These are phyloP conservation scores for Arctopsyche grandis DNA, from an alignment of 1,140 invertebrate species.

Conservation along the genomic window DNA sequence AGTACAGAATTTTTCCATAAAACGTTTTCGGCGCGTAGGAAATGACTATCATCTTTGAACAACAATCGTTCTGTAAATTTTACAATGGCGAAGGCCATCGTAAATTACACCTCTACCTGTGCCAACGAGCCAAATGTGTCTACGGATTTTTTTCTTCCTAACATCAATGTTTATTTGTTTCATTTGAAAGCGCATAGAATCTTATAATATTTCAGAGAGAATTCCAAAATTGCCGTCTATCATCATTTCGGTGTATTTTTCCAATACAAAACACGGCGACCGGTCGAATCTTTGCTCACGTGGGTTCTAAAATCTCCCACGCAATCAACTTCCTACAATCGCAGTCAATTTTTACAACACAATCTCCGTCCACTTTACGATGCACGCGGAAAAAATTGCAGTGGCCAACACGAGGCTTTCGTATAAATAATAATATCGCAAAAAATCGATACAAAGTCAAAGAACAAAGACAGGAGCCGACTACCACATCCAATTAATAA, in stretches of 20 bases:
- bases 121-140: background rate
- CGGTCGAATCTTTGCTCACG: background rate
- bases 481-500: no score
- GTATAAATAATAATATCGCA: no score
- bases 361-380: background rate
- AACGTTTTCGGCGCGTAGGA: slow-evolving; percentile 1
- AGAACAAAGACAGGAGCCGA: no score
- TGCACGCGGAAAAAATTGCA: background rate
- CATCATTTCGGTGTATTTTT: background rate
- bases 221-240: no score
- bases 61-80: slow-evolving; percentile 2
- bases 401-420: no score
- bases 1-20: background rate
- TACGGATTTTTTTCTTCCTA: background rate
- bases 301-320: background rate
- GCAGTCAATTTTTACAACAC: background rate
- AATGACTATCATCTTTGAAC: slow-evolving; percentile 15
- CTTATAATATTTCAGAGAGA: no score
- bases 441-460: no score
- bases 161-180: background rate
- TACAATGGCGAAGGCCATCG: slow-evolving; percentile 10
- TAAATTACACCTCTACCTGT: background rate
- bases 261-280: background rate
- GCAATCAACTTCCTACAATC: slow-evolving; percentile 6
- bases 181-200: background rate